These are phyloP conservation scores for Epizoanthus fatuus DNA, from an alignment of 92 coral and sea anemone genomes.

Conservation along the genomic window DNA sequence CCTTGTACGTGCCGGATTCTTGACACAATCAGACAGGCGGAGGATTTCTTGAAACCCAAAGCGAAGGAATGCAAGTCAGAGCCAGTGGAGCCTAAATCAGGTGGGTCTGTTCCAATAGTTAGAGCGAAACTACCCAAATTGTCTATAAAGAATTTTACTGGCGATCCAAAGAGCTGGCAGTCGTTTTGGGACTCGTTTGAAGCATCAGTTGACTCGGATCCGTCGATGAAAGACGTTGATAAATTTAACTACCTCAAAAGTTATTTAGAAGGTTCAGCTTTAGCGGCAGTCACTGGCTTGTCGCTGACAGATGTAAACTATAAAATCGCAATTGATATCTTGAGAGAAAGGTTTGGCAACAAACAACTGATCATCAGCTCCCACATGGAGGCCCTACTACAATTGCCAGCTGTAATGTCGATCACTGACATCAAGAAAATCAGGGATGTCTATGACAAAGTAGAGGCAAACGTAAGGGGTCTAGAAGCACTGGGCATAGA, in stretches of 20 bases:
- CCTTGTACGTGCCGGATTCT: neutral
- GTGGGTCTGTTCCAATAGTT: neutral
- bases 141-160: neutral
- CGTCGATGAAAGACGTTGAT: neutral
- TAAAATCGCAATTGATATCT: neutral
- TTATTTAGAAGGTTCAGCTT: neutral
- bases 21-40: neutral
- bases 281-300: neutral
- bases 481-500: slow-evolving; percentile 29
- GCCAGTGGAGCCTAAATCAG: neutral
- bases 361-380: slow-evolving; percentile 21
- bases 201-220: neutral
- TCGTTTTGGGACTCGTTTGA: neutral
- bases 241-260: neutral
- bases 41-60: neutral
- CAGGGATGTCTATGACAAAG: slow-evolving; percentile 31
- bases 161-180: neutral
- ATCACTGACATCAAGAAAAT: slow-evolving; percentile 23
- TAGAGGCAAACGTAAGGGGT: slow-evolving; percentile 44
- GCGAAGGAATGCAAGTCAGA: neutral
- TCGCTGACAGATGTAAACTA: neutral
- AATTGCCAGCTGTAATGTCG: slow-evolving; percentile 18
- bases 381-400: slow-evolving; percentile 14
- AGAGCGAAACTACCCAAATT: neutral
- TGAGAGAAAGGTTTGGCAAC: slow-evolving; percentile 17